Percentiles rank a stretch among this genome's conserved stretches.
Conservation (phyloP, 1,140 invertebrate genomes). For the Pissodes strobi region DNA sequence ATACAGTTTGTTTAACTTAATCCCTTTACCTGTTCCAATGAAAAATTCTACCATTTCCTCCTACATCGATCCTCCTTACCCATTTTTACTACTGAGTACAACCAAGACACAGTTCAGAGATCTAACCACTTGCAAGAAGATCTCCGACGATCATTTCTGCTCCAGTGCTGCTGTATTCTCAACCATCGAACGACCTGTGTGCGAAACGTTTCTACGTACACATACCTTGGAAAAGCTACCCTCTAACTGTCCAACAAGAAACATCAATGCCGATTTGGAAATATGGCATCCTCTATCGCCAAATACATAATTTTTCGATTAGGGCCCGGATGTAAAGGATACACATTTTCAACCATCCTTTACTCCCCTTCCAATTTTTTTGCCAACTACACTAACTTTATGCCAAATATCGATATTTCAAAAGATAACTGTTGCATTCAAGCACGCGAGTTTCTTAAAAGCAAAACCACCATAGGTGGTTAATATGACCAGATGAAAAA, state of each 20-base stretch:
- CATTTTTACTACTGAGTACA: constrained; percentile 16
- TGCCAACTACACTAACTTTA: no score
- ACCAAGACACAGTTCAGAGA: constrained; percentile 15
- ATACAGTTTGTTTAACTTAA: constrained; percentile 30
- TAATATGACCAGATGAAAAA: no score
- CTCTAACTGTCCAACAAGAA: neutral
- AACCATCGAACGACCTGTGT: no score
- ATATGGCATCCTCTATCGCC: constrained; percentile 6
- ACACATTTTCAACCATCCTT: constrained; percentile 21
- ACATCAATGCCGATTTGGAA: constrained; percentile 5
- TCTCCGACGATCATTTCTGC: neutral
- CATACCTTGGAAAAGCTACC: no score
- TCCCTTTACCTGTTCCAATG: constrained; percentile 20
- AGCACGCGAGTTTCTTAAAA: no score
- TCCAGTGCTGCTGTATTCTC: no score
- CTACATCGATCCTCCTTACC: constrained; percentile 16
- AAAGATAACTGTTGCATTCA: no score
- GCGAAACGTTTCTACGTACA: no score
- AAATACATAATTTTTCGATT: constrained; percentile 15
- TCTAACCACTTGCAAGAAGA: neutral
- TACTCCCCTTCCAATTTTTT: constrained; percentile 3
- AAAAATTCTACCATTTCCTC: constrained; percentile 2
- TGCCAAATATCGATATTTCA: no score
- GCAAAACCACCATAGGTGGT: no score
- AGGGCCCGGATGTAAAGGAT: no score